Conservation (phyloP, 1,140 invertebrate species). For the Phocides pigmalion region DNA sequence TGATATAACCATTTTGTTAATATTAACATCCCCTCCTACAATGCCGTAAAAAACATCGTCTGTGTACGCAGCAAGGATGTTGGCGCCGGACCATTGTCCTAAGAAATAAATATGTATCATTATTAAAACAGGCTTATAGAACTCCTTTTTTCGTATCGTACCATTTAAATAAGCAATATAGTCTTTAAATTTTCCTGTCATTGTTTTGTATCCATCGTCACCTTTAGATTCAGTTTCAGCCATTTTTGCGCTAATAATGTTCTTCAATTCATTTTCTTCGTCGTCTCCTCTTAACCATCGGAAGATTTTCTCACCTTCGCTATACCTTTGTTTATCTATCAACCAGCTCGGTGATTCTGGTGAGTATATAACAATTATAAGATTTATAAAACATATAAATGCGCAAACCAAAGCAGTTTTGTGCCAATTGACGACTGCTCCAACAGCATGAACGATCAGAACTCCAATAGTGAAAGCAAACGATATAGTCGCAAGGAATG, state of each 20-base stretch:
- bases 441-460: conserved; percentile 41
- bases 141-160: conserved; percentile 42
- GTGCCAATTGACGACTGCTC: conserved; percentile 44
- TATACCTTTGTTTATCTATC: conserved; percentile 44
- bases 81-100: conserved; percentile 42
- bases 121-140: conserved; percentile 47
- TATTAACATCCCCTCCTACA: conserved; percentile 19
- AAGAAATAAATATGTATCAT: conserved; percentile 46
- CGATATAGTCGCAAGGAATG: conserved; percentile 46
- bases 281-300: conserved; percentile 50
- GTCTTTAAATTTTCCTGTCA: conserved; percentile 27
- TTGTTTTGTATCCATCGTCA: background rate
- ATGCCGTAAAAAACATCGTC: conserved; percentile 40
- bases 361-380: conserved; percentile 44
- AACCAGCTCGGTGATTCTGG: conserved; percentile 55
- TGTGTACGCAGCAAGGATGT: conserved; percentile 40
- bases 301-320: conserved; percentile 44
- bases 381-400: conserved; percentile 35
- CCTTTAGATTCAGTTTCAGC: background rate
- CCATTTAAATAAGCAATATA: conserved; percentile 25
- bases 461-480: conserved; percentile 41
- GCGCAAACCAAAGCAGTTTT: conserved; percentile 40
- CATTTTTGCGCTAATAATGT: conserved; percentile 45
- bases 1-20: conserved; percentile 39
- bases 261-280: conserved; percentile 49